Evolutionary conservation across 2,888 invertebrate species (phyloP), one percentile per base, ranked within the genome.

Genomic region (Gibbula magus): DNA sequence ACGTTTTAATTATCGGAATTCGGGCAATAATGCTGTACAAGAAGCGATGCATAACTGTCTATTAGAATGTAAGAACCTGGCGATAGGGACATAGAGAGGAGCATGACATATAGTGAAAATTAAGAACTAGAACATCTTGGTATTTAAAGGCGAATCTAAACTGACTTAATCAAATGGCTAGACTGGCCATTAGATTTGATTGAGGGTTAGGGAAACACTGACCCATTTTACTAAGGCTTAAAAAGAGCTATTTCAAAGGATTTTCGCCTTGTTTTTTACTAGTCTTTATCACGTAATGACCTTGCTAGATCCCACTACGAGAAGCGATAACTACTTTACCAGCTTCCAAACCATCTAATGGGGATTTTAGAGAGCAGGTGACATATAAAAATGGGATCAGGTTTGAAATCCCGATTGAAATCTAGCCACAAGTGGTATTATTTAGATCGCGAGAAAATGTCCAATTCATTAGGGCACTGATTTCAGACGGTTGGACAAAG

Each of bases 331-430:
- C 61, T 61, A 18, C 18, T 61, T 29, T 61, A 61, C 25, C 29
- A 25, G 61, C 61, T 25, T 4, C 29, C 25, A 25, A 61, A 61
- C 61, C 10, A 61, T 29, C 61, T 61, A 29, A 61, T 61, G 61
- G 29, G 29, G 61, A 61, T 61, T 61, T 61, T 61, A 25, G 61
- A 29, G 61, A 61, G 61, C 61, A 61, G 61, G 61, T 61, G 61
- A 61, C 29, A 29, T 61, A 25, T 61, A 61, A 61, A 61, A 61
- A 25, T 61, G 10, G 61, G 61, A 61, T 61, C 61, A 61, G 61
- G 61, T 25, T 61, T 61, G 29, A 61, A 61, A 25, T 25, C 61
- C 29, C 7, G 61, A 61, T 29, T 16, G 61, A 13, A 25, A 25
- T 10, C 61, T 18, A 25, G 29, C 61, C 61, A 61, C 61, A 61